These are phyloP conservation scores for Malacoctenus gilli DNA, from an alignment of 2,797 vertebrate genomes.

Conservation along the genomic window DNA sequence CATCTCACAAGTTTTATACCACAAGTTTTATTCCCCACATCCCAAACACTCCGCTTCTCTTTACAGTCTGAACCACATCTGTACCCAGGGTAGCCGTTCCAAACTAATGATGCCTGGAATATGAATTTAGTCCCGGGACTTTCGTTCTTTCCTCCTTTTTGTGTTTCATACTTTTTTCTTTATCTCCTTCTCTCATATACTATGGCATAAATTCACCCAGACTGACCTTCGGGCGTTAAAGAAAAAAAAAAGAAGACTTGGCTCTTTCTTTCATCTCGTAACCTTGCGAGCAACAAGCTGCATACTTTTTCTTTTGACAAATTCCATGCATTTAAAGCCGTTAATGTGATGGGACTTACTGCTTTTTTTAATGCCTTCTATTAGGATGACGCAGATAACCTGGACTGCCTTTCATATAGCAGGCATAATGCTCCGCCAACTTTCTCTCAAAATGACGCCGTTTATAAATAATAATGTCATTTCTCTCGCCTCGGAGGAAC, in stretches of 20 bases:
- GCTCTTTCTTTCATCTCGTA: slow-evolving; percentile 6
- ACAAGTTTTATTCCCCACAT: slow-evolving; percentile 9
- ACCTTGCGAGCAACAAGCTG: slow-evolving; percentile 12
- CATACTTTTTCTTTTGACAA: slow-evolving; percentile 8
- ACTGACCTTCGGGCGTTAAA: slow-evolving; percentile 4
- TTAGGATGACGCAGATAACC: slow-evolving; percentile 17
- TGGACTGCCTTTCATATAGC: slow-evolving; percentile 17
- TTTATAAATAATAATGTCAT: neutral
- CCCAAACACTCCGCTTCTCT: slow-evolving; percentile 12
- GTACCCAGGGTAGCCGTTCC: slow-evolving; percentile 45
- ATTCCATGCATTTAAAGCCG: slow-evolving; percentile 1
- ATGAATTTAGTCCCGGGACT: slow-evolving; percentile 38
- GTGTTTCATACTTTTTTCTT: neutral
- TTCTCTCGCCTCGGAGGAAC: neutral
- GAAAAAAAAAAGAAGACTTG: slow-evolving; percentile 5
- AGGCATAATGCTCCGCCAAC: slow-evolving; percentile 1
- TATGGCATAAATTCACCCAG: slow-evolving; percentile 5
- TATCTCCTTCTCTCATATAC: neutral
- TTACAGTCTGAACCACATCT: slow-evolving; percentile 15
- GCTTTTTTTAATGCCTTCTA: slow-evolving; percentile 6
- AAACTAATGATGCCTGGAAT: slow-evolving; percentile 61
- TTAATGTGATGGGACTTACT: slow-evolving; percentile 16
- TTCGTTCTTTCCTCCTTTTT: slow-evolving; percentile 1
- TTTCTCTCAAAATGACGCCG: neutral
- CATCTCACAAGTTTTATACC: slow-evolving; percentile 42